Base-by-base conservation (phyloP, 2,113 vertebrate genomes). In the Platycercus adscitus region DNA sequence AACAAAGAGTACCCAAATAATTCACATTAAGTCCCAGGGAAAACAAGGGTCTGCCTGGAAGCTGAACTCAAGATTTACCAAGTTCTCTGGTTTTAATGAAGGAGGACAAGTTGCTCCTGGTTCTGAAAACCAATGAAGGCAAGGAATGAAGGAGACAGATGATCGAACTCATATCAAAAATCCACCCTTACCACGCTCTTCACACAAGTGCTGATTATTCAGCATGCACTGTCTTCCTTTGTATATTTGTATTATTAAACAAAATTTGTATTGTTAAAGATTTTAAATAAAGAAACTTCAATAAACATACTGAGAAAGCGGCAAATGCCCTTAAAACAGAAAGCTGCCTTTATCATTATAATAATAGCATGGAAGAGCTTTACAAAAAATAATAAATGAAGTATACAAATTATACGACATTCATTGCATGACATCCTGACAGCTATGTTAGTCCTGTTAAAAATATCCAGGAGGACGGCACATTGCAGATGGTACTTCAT, bases 361-460 rank as follows among this genome's bases (percentile, higher is more conserved):
- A 95, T 95, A 96, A 91, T 88, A 97, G 86, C 47, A 91, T 72
- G 46, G 70, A 92, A 94, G 66, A 89, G 84, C 44, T 86, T 69
- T 41, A 86, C 65, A 50, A 24, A 89, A 72, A 92, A 80, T 65
- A 88, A 89, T n/a, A 82, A 89, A 81, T 79, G 82, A 91, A 95
- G 93, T 85, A 46, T 94, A 93, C 95, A 96, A 96, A 96, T 96
- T 96, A 97, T 91, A 78, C 69, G 0, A 95, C 92, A 94, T 95
- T 96, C 96, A 91, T 95, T 95, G 73, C 92, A 71, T 96, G 96
- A 96, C 93, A 97, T 91, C 73, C 88, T 96, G 96, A 96, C 96
- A 96, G 96, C 92, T 96, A 92, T 97, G 95, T 94, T 95, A 97
- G 95, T 93, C 95, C 88, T 95, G 96, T 93, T 96, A 96, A 97